Conservation (phyloP, 2,888 invertebrate genomes). For the Podabrus alpinus region DNA sequence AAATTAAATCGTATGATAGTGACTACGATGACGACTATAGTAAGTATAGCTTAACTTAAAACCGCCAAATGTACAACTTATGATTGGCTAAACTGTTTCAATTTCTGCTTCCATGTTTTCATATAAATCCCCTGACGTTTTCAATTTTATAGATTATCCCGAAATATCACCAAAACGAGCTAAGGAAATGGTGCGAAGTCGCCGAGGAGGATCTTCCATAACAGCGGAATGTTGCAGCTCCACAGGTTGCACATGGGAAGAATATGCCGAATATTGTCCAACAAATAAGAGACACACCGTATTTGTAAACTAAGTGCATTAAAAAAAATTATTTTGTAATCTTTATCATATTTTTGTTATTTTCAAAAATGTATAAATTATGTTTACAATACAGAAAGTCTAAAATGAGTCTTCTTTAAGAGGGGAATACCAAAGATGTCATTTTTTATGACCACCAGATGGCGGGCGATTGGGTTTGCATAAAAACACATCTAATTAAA, state of each 20-base stretch:
- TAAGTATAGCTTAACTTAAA: slow-evolving; percentile 10
- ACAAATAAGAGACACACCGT: slow-evolving; percentile 58
- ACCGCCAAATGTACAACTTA: too few species aligned
- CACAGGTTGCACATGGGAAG: slow-evolving; percentile 66
- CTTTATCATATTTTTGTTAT: slow-evolving; percentile 5
- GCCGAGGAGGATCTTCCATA: slow-evolving; percentile 55
- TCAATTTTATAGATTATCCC: slow-evolving; percentile 44
- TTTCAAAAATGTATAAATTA: background rate
- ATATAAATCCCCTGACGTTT: background rate
- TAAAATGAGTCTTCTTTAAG: too few species aligned
- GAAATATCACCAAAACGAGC: slow-evolving; percentile 53
- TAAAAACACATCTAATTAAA: background rate
- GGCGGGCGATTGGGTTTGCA: too few species aligned
- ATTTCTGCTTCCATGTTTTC: too few species aligned
- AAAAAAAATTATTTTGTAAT: slow-evolving; percentile 3
- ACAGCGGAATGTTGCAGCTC: slow-evolving; percentile 65
- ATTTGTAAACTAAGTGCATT: slow-evolving; percentile 35
- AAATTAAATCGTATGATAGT: slow-evolving; percentile 25
- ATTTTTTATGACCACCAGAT: background rate
- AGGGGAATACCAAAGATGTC: background rate
- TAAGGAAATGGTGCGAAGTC: slow-evolving; percentile 46
- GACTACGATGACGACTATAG: slow-evolving; percentile 29
- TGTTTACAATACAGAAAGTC: background rate
- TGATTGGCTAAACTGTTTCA: too few species aligned
- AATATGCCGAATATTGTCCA: slow-evolving; percentile 68